Percentiles rank a stretch among this genome's conserved stretches.
Evolutionary conservation across 2,113 vertebrate species (phyloP).

Genomic region (Ranitomeya variabilis): DNA sequence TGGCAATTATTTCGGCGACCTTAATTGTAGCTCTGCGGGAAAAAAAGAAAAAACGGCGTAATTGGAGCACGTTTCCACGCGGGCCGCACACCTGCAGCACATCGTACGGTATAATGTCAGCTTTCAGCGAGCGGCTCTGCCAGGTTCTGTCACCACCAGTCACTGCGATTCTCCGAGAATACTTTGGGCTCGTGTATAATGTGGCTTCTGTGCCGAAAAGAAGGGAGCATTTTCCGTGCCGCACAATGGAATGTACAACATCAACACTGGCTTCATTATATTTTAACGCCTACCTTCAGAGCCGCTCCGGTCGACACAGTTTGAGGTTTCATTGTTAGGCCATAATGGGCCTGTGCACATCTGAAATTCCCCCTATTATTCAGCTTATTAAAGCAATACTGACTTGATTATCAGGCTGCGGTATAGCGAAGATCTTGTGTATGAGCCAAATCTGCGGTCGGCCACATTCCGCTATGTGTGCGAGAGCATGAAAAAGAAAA

Average conservation of each 20-base stretch:
- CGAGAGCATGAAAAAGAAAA: constrained; percentile 6
- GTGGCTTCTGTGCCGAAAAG: constrained; percentile 92
- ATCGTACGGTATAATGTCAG: constrained; percentile 92
- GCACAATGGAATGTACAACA: constrained; percentile 97
- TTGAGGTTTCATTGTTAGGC: constrained; percentile 96
- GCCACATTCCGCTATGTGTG: constrained; percentile 74
- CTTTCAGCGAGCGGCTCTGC: constrained; percentile 88
- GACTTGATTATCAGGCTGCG: constrained; percentile 89
- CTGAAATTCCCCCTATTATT: constrained; percentile 99
- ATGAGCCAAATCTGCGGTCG: constrained; percentile 82
- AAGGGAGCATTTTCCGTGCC: constrained; percentile 93
- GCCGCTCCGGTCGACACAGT: constrained; percentile 86
- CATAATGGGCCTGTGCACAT: constrained; percentile 97
- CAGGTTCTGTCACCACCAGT: constrained; percentile 93
- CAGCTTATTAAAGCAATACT: constrained; percentile 96
- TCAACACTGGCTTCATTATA: constrained; percentile 97
- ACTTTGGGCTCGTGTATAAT: constrained; percentile 90
- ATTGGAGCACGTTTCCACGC: constrained; percentile 88
- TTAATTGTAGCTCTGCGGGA: constrained; percentile 92
- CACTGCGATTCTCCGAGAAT: constrained; percentile 94
- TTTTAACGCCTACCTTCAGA: constrained; percentile 92
- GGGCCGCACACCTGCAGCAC: constrained; percentile 97
- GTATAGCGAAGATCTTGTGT: constrained; percentile 81
- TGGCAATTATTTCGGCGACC: constrained; percentile 97
- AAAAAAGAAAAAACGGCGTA: constrained; percentile 83